phyloP scores from a whole-genome alignment of 2,797 vertebrate genomes.

The Argya squamiceps region DNA sequence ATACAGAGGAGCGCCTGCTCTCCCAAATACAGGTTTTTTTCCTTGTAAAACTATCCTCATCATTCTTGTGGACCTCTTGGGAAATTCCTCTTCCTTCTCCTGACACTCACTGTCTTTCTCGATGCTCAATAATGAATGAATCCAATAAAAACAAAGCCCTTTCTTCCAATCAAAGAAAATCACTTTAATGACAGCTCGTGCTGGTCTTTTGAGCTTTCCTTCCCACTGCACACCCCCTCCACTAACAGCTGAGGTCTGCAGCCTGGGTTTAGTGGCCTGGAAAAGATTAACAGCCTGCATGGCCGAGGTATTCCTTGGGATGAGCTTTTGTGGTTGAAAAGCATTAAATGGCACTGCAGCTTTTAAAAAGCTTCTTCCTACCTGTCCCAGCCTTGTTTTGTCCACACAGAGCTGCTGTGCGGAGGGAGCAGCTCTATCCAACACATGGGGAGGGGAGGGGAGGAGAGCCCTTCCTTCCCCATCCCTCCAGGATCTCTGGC shows the following conservation, averaged over 20 bases:
- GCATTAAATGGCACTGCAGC: neutral
- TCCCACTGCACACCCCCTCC: neutral
- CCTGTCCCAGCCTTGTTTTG: neutral
- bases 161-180: slow-evolving; percentile 30
- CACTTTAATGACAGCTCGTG: neutral
- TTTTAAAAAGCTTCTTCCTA: neutral
- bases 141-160: slow-evolving; percentile 12
- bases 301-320: neutral
- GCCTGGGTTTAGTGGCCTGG: slow-evolving; percentile 1
- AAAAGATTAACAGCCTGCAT: slow-evolving; percentile 40
- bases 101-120: neutral
- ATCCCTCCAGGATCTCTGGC: neutral
- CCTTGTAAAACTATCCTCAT: neutral
- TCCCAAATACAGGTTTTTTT: neutral
- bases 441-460: neutral
- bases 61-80: neutral
- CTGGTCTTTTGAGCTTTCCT: slow-evolving; percentile 8
- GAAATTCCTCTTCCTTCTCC: slow-evolving; percentile 1
- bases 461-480: neutral
- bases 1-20: neutral
- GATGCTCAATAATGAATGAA: slow-evolving; percentile 21
- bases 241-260: neutral
- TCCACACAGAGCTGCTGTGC: neutral
- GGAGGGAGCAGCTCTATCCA: neutral
- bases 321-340: neutral